These are phyloP conservation scores for Drosophila anceps DNA, from an alignment of 2,888 invertebrate genomes.

Conservation along the genomic window DNA sequence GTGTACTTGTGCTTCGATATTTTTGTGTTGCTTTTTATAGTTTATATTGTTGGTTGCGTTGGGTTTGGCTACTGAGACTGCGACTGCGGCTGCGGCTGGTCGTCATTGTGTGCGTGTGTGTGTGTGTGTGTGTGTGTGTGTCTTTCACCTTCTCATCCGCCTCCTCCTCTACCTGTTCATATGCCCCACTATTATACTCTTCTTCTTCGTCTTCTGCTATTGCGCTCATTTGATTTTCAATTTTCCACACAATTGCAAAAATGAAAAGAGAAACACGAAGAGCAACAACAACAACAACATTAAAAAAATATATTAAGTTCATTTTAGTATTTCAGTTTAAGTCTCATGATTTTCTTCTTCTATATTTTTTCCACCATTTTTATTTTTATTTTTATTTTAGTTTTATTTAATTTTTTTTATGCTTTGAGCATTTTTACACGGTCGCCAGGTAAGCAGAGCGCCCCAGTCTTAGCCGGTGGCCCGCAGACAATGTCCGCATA, in stretches of 20 bases:
- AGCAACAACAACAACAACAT: slow-evolving; percentile 19
- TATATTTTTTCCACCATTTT: slow-evolving; percentile 4
- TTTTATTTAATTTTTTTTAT: slow-evolving; percentile 10
- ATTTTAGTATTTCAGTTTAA: slow-evolving; percentile 57
- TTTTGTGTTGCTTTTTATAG: slow-evolving; percentile 76
- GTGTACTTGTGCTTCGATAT: slow-evolving; percentile 74
- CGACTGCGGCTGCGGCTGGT: slow-evolving; percentile 34
- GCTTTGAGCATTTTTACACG: slow-evolving; percentile 46
- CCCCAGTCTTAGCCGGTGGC: slow-evolving; percentile 33
- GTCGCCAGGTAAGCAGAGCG: slow-evolving; percentile 37
- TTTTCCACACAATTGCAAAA: slow-evolving; percentile 78
- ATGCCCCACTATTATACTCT: slow-evolving; percentile 25
- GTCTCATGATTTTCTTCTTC: slow-evolving; percentile 44
- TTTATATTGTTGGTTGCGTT: slow-evolving; percentile 67
- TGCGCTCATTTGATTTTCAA: slow-evolving; percentile 74
- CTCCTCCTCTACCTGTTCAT: slow-evolving; percentile 14
- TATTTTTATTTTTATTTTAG: slow-evolving; percentile 3
- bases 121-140: slow-evolving; percentile 33
- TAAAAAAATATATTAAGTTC: slow-evolving; percentile 60
- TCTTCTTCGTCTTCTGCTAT: slow-evolving; percentile 23
- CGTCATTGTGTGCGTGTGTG: slow-evolving; percentile 51
- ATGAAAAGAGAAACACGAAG: slow-evolving; percentile 36
- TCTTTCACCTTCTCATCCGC: slow-evolving; percentile 13
- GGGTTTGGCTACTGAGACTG: slow-evolving; percentile 44
- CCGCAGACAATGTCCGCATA: slow-evolving; percentile 8